Evolutionary conservation across 2,888 invertebrate species (phyloP).

Genomic region (Torymus tubicola): DNA sequence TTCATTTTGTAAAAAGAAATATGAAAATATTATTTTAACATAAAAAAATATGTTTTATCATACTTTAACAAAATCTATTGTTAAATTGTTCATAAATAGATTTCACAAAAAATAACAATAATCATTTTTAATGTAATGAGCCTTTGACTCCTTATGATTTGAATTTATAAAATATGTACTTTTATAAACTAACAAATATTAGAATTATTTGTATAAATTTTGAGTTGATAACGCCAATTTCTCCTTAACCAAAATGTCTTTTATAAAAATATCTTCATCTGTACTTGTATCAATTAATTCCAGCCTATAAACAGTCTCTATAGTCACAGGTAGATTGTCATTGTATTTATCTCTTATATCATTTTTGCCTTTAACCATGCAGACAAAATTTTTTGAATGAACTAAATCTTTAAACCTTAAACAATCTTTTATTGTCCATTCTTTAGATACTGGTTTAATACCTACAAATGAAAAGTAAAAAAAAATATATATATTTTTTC

Average conservation of each 20-base stretch:
- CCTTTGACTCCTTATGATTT: no score
- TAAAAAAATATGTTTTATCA: no score
- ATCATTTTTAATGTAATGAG: no score
- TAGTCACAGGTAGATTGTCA: not conserved
- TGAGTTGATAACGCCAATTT: not conserved
- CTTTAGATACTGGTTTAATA: conserved; percentile 16
- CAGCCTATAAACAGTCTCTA: conserved; percentile 15
- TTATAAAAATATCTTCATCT: conserved; percentile 36
- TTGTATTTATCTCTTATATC: not conserved
- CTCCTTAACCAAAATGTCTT: conserved; percentile 16
- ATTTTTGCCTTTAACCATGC: not conserved
- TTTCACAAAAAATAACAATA: no score
- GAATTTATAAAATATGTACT: no score
- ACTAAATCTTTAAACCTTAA: conserved; percentile 25
- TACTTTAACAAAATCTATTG: no score
- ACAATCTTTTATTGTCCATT: conserved; percentile 19
- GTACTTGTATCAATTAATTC: conserved; percentile 38
- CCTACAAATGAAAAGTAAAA: conserved; percentile 21
- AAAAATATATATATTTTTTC: no score
- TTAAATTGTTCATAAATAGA: no score
- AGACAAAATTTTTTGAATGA: conserved; percentile 28
- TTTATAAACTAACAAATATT: no score
- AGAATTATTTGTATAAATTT: no score
- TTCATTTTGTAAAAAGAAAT: no score
- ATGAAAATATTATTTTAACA: no score